phyloP scores from a whole-genome alignment of 2,797 vertebrate species.

The Artibeus lituratus region DNA sequence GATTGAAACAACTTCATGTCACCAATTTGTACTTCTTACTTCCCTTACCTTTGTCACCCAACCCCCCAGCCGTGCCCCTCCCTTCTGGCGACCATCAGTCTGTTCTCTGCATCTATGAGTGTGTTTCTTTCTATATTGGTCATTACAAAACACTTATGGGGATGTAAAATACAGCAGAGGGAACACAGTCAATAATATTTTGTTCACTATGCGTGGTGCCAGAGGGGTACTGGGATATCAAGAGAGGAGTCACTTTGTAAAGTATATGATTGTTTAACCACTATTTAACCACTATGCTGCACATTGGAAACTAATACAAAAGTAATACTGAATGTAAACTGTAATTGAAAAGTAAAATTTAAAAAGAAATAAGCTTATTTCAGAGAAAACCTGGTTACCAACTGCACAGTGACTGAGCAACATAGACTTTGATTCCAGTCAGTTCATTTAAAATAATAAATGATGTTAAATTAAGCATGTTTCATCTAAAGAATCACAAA shows the following conservation, averaged over 20 bases:
- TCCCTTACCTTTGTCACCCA: background rate
- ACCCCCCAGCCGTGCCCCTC: background rate
- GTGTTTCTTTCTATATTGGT: background rate
- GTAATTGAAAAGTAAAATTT: background rate
- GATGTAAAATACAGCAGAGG: background rate
- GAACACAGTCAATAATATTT: background rate
- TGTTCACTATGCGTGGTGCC: background rate
- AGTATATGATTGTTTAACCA: background rate
- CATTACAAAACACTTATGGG: background rate
- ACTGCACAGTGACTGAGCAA: background rate
- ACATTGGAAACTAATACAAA: background rate
- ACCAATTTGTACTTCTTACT: background rate
- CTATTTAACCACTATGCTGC: background rate
- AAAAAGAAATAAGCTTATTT: background rate
- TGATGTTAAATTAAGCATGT: background rate
- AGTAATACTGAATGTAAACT: background rate
- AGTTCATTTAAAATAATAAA: background rate
- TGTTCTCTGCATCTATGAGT: background rate
- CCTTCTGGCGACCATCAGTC: background rate
- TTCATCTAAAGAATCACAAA: constrained; percentile 15
- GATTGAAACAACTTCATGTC: background rate
- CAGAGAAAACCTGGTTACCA: background rate
- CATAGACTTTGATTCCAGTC: background rate
- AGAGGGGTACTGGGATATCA: background rate
- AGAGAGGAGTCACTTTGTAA: background rate